Conservation (phyloP, 2,797 vertebrate species). For the Carapus acus region DNA sequence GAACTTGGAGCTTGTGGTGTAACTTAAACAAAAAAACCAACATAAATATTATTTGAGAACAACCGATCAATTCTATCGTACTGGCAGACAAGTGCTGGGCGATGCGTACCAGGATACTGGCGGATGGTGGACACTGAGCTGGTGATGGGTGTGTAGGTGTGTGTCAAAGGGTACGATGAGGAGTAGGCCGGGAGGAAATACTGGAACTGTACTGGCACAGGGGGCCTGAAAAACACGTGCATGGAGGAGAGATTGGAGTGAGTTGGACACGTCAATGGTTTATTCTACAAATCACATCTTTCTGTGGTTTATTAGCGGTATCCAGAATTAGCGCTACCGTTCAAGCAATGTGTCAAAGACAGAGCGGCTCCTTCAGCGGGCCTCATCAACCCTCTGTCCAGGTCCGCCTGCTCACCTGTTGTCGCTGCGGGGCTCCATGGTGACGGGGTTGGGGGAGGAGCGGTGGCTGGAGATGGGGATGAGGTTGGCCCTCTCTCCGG, state of each 20-base stretch:
- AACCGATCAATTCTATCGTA: no score
- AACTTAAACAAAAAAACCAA: conserved; percentile 61
- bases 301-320: no score
- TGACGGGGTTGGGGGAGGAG: conserved; percentile 91
- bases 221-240: conserved; percentile 74
- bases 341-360: no score
- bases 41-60: not conserved
- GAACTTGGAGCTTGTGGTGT: conserved; percentile 94
- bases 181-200: conserved; percentile 92
- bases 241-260: not conserved
- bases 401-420: conserved; percentile 89
- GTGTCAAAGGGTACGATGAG: conserved; percentile 87
- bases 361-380: no score
- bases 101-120: conserved; percentile 85
- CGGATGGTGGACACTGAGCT: conserved; percentile 94
- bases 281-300: no score
- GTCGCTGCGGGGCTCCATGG: conserved; percentile 94
- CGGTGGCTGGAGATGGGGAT: conserved; percentile 90
- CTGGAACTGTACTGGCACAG: conserved; percentile 94
- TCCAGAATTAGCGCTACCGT: no score
- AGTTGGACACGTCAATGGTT: no score
- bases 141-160: conserved; percentile 95
- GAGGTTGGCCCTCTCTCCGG: conserved; percentile 86
- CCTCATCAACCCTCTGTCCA: no score
- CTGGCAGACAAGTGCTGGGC: no score